Evolutionary conservation across 2,797 vertebrate genomes (phyloP).

Genomic region (Pelodytes ibericus): DNA sequence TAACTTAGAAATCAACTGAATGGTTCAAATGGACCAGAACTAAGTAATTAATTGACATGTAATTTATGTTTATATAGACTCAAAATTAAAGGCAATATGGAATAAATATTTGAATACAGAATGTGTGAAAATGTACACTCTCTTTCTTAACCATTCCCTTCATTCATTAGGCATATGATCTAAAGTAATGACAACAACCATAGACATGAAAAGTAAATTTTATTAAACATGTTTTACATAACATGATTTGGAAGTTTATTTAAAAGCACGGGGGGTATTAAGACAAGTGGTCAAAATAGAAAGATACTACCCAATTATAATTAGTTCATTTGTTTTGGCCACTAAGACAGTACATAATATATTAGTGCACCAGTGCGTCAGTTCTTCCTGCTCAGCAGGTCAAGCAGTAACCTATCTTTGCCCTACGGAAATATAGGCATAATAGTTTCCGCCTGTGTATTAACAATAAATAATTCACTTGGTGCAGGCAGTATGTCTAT

Average conservation of each 20-base stretch:
- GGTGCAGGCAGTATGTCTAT: conserved; percentile 85
- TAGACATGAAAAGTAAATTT: conserved; percentile 91
- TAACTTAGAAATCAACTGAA: too few species aligned
- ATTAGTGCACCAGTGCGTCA: conserved; percentile 75
- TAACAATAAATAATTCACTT: conserved; percentile 82
- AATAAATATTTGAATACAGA: too few species aligned
- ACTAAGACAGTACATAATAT: conserved; percentile 77
- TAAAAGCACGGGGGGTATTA: conserved; percentile 88
- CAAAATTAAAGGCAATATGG: too few species aligned
- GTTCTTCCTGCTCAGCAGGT: conserved; percentile 79
- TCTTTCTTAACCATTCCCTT: neutral
- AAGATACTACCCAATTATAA: conserved; percentile 79
- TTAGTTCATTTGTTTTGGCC: conserved; percentile 73
- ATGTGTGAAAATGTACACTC: too few species aligned
- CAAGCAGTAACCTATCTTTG: conserved; percentile 73
- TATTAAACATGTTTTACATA: conserved; percentile 90
- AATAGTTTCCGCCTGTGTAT: conserved; percentile 81
- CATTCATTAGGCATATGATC: neutral
- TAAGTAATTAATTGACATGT: too few species aligned
- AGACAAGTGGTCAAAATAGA: conserved; percentile 82
- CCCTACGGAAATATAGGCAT: conserved; percentile 75
- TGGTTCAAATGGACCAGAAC: too few species aligned
- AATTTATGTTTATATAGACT: too few species aligned
- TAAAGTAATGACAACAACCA: conserved; percentile 75
- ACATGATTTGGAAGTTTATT: conserved; percentile 85